Conservation (phyloP, 1,140 invertebrate genomes). For the Phocides pigmalion region DNA sequence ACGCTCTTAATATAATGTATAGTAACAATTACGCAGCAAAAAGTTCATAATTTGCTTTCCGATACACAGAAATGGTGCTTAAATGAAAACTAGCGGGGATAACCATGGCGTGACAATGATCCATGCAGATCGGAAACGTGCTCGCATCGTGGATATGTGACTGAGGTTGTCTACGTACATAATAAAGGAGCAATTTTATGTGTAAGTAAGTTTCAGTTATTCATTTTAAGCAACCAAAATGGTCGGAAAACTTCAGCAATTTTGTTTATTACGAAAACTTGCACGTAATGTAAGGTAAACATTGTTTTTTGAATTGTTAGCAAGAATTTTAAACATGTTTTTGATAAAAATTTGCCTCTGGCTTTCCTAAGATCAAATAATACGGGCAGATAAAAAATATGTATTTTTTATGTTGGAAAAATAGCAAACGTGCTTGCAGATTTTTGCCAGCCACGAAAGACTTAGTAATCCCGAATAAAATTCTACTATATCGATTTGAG, state of each 20-base stretch:
- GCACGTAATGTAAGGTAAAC: too few relatives aligned
- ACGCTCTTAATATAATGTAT: constrained; percentile 11
- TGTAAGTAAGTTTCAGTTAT: not conserved
- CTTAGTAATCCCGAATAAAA: too few relatives aligned
- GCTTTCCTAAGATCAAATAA: too few relatives aligned
- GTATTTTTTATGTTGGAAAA: too few relatives aligned
- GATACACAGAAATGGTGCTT: constrained; percentile 38
- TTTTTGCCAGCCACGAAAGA: too few relatives aligned
- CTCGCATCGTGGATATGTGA: constrained; percentile 15
- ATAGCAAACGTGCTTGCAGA: too few relatives aligned
- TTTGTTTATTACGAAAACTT: too few relatives aligned
- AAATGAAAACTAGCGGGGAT: constrained; percentile 38
- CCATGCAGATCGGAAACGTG: constrained; percentile 30
- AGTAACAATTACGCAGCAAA: constrained; percentile 42
- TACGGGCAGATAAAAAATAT: too few relatives aligned
- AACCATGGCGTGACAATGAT: constrained; percentile 41
- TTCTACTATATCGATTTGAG: too few relatives aligned
- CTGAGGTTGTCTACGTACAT: not conserved
- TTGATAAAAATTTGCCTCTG: too few relatives aligned
- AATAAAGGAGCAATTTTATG: constrained; percentile 24
- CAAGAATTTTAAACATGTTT: too few relatives aligned
- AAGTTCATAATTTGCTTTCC: constrained; percentile 29
- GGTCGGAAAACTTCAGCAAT: not conserved
- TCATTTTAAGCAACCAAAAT: not conserved
- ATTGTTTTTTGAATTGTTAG: too few relatives aligned